Base-by-base conservation (phyloP, 2,113 vertebrate species). In the Clarias gariepinus region DNA sequence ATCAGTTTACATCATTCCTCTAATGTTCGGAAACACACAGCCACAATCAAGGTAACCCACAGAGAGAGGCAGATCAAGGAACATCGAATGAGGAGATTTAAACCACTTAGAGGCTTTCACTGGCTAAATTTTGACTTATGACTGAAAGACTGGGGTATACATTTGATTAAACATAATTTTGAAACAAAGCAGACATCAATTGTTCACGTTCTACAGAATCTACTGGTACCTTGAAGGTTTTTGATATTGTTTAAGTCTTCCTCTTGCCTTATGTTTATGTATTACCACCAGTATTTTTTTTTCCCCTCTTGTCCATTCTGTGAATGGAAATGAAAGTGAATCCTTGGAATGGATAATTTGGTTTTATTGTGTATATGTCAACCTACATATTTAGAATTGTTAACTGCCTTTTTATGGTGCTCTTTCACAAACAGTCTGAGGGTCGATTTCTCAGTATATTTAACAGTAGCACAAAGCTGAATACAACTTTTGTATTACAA, bases 1-100 rank as follows among this genome's bases (percentile, higher is more conserved):
- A 91, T 97, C 98, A 0, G 98, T 99, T 91, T 99, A 97, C 79
- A 96, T 99, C 93, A 98, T 99, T 90, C 98, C 98, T 68, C 94
- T 99, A 88, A 94, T 96, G 94, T 95, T 97, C 0, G 96, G 96
- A 60, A 98, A 97, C 93, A 96, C 93, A 88, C 95, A 95, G 90
- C 94, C 94, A 3, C 60, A 86, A 53, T 57, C 85, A 30, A 90
- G 89, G 81, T 90, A 87, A 90, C 89, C 87, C 74, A 84, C 63
- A 74, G 61, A 97, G 92, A 91, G n/a, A 73, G 21, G 16, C n/a
- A 74, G 47, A 86, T n/a, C 81, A 36, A 55, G 36, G 52, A 60
- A 80, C 47, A 68, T 33, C 36, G 53, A 81, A 47, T n/a, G 63
- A 79, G 52, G 63, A 41, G 61, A 23, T 55, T 23, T 86, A 36